phyloP scores from a whole-genome alignment of 2,888 invertebrate genomes.

The Cinara cedri region DNA sequence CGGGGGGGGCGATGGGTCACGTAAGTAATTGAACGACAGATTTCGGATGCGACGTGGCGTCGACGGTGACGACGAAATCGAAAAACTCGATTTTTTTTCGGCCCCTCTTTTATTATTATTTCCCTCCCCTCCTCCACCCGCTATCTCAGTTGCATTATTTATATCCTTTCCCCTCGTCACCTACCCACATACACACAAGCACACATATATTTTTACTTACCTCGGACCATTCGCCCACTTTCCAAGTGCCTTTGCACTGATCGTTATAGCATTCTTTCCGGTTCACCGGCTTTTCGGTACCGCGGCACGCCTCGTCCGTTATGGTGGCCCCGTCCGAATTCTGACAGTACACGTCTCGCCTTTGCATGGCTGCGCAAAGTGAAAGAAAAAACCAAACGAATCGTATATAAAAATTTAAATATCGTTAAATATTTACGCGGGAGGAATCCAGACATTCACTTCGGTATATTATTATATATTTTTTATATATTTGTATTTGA shows the following conservation, averaged over 20 bases:
- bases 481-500: constrained; percentile 60
- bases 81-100: constrained; percentile 19
- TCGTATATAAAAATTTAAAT: constrained; percentile 24
- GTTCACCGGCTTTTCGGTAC: constrained; percentile 75
- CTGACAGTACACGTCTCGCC: constrained; percentile 71
- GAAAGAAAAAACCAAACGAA: constrained; percentile 15
- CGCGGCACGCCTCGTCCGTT: constrained; percentile 72
- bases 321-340: constrained; percentile 64
- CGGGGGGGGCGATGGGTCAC: not conserved
- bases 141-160: constrained; percentile 22
- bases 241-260: constrained; percentile 89
- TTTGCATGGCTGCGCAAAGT: constrained; percentile 71
- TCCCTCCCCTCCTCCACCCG: not conserved
- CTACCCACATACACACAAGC: constrained; percentile 22
- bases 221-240: constrained; percentile 90
- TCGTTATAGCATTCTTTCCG: constrained; percentile 81
- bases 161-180: not conserved
- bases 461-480: not conserved
- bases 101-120: not conserved
- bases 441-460: not conserved
- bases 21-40: not conserved
- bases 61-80: constrained; percentile 5
- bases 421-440: constrained; percentile 37
- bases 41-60: no score
- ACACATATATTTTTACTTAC: constrained; percentile 70